A percentile compares a stretch with the other conserved stretches of the same genome.
phyloP scores from a whole-genome alignment of 2,888 invertebrate species.

The Melanargia galathea region DNA sequence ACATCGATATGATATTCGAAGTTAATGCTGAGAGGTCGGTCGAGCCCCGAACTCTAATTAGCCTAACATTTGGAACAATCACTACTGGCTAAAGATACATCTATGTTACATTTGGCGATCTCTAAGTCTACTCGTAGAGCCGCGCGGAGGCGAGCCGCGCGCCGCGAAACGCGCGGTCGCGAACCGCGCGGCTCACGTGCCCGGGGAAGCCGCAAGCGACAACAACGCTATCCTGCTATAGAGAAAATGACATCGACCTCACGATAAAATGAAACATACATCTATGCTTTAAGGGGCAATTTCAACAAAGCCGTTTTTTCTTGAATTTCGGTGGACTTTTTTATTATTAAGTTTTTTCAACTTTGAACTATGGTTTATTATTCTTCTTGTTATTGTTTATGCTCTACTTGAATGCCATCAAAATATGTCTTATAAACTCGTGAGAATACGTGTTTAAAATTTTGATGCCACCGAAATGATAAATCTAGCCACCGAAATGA shows the following conservation, averaged over 20 bases:
- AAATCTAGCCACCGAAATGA: no score
- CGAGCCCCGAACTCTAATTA: constrained; percentile 68
- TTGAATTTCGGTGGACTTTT: no score
- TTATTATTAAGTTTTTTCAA: no score
- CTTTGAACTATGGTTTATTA: no score
- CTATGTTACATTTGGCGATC: constrained; percentile 80
- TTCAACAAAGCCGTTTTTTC: no score
- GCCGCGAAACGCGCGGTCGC: no score
- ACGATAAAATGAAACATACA: constrained; percentile 60
- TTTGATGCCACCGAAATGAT: no score
- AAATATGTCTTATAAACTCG: no score
- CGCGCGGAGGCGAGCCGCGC: no score
- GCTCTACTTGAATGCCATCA: no score
- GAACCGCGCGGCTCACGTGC: constrained; percentile 59
- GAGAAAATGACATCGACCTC: constrained; percentile 67
- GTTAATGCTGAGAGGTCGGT: constrained; percentile 53
- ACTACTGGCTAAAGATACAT: constrained; percentile 79
- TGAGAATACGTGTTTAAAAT: no score
- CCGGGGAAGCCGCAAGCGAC: constrained; percentile 52
- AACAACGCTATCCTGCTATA: constrained; percentile 57
- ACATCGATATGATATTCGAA: constrained; percentile 35
- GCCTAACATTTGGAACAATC: constrained; percentile 81
- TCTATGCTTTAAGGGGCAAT: constrained; percentile 53
- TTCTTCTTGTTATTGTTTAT: no score
- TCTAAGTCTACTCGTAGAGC: constrained; percentile 68